Evolutionary conservation across 2,113 vertebrate species (phyloP), one percentile per base, ranked within the genome.

Genomic region (Oncorhynchus kisutch): DNA sequence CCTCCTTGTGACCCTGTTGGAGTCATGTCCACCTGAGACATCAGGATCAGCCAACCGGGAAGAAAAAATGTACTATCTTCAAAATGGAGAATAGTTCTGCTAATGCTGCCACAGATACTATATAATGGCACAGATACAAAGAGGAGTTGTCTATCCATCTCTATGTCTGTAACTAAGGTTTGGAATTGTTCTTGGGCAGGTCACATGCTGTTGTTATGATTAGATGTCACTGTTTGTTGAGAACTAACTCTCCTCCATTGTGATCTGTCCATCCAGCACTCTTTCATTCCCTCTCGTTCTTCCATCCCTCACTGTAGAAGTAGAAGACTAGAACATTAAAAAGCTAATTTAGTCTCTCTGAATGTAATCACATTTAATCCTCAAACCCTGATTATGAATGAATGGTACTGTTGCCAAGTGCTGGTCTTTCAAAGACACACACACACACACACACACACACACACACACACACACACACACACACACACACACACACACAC

Each of bases 311-410:
- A 45, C 89, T 87, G 83, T 81, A 84, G 84, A 80, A 88, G 89
- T 90, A 89, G 83, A 90, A 90, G 90, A 92, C 91, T 90, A 90
- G 85, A 76, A 77, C 79, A 82, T 85, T 82, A 87, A 92, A 90
- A 91, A 89, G 89, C 75, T 71, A 85, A 91, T 90, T 90, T 91
- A 90, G 87, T 45, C 39, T 84, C 87, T 86, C 86, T 90, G 89
- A 90, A 91, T 90, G 88, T 91, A 91, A 92, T 92, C 87, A 90
- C 90, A 89, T 91, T 90, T 88, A 91, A 92, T 92, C 91, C 88
- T 29, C 73, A 78, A 81, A 87, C 85, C 86, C 87, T 16, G 49
- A 16, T 54, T 1, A 54, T 54, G 81, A 86, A 86, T 90, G 90
- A 91, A 90, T 91, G 82, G 69, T 82, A 86, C 86, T 90, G 88